Evolutionary conservation across 2,113 vertebrate species (phyloP), one percentile per base, ranked within the genome.

Genomic region (Festucalex cinctus): DNA sequence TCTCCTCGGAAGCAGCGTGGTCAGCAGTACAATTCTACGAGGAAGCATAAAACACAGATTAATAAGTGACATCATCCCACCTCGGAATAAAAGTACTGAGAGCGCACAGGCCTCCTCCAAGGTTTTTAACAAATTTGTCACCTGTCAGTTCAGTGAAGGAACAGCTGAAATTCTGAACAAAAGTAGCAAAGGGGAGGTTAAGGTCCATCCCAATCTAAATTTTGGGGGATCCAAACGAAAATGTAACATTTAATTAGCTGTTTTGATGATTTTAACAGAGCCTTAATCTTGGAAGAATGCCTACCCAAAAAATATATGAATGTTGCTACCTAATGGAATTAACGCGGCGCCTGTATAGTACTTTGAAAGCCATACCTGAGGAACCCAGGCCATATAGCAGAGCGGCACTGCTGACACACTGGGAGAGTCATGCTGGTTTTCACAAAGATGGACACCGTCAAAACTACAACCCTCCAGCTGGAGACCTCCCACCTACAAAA

Each of bases 331-430:
- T n/a, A n/a, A n/a, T 49, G 20, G n/a, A 51, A 9, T 51, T 20
- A 51, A 51, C 19, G 28, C 9, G 1, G 16, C 28, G 9, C 0
- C 3, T 35, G 28, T 24, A 1, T 4, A 32, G 41, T 32, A 28
- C 9, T 35, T 32, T 56, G 65, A 13, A 53, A 78, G 12, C 35
- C 43, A 36, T 28, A 89, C 88, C 81, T 96, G 94, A 82, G 91
- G 88, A 84, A 97, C 94, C 97, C 97, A 99, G 90, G 94, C 94
- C 94, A 99, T 95, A 81, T 90, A 92, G 84, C 97, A 99, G 44
- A 92, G 81, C 7, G 94, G 95, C 58, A 99, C 92, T 1, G 94
- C 91, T 0, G 94, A 98, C 77, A 97, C 95, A 41, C 94, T 96
- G 80, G 96, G 94, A 75, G 96, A 98, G 78, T 98, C 91, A 53